Conservation (phyloP, 2,888 invertebrate genomes). For the Erebia ligea region DNA sequence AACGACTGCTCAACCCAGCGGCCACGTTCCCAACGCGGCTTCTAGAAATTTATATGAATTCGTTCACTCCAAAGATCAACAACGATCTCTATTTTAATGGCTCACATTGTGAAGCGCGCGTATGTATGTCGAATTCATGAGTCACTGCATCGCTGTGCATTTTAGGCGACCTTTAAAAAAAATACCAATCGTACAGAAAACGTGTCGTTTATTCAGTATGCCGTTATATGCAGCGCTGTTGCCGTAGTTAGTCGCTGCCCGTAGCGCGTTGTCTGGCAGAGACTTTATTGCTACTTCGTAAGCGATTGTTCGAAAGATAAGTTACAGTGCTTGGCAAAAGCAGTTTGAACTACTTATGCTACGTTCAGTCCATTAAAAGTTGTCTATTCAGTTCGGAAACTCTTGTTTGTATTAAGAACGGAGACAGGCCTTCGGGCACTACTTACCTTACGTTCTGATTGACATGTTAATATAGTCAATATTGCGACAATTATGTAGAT, state of each 20-base stretch:
- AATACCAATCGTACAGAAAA: not conserved
- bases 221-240: not conserved
- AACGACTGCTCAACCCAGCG: not conserved
- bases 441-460: not conserved
- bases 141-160: too few species aligned
- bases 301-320: slow-evolving; percentile 43
- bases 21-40: too few species aligned
- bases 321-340: slow-evolving; percentile 35
- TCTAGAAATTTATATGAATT: too few species aligned
- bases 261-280: not conserved
- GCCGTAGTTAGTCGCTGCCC: not conserved
- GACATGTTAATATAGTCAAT: not conserved
- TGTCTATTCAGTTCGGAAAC: slow-evolving; percentile 21
- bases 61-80: too few species aligned
- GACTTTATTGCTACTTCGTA: slow-evolving; percentile 35
- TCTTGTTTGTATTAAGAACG: slow-evolving; percentile 14
- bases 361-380: slow-evolving; percentile 38
- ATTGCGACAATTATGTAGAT: not conserved
- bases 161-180: too few species aligned
- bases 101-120: too few species aligned
- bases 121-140: too few species aligned
- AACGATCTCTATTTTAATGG: too few species aligned
- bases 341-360: slow-evolving; percentile 36
- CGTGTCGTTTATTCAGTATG: too few species aligned
- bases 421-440: not conserved